phyloP scores from a whole-genome alignment of 2,797 vertebrate species.

The Anableps anableps region DNA sequence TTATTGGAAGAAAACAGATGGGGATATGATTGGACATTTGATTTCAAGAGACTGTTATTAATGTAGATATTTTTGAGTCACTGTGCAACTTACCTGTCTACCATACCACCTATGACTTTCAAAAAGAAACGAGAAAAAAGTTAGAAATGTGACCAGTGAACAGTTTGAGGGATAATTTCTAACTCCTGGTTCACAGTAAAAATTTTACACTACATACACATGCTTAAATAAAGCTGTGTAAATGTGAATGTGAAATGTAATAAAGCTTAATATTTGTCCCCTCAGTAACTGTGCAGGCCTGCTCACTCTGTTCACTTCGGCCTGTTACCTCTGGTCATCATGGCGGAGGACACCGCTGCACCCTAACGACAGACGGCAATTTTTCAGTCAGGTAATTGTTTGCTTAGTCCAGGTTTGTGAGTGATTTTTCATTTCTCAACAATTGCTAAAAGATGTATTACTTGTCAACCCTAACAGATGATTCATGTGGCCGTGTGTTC shows the following conservation, averaged over 20 bases:
- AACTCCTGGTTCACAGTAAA: background rate
- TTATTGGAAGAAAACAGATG: too few species aligned
- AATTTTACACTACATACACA: background rate
- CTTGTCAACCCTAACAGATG: constrained; percentile 79
- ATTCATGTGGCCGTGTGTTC: constrained; percentile 84
- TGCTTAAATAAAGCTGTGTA: background rate
- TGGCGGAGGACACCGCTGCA: constrained; percentile 66
- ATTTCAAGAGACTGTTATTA: background rate
- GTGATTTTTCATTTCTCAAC: background rate
- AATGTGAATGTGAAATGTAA: background rate
- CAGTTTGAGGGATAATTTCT: background rate
- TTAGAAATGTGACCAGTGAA: background rate
- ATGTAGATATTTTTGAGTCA: background rate
- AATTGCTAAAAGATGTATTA: constrained; percentile 16
- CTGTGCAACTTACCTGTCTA: too few species aligned
- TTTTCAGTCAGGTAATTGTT: constrained; percentile 85
- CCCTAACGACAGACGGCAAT: constrained; percentile 72
- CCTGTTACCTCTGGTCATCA: constrained; percentile 80
- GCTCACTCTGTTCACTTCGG: constrained; percentile 83
- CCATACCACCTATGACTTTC: background rate
- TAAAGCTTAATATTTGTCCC: constrained; percentile 30
- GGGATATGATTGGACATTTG: background rate
- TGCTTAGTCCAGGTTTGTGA: background rate
- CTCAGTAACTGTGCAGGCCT: constrained; percentile 85
- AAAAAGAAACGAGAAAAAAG: background rate